Evolutionary conservation across 2,797 vertebrate genomes (phyloP).

Genomic region (Malacoctenus gilli): DNA sequence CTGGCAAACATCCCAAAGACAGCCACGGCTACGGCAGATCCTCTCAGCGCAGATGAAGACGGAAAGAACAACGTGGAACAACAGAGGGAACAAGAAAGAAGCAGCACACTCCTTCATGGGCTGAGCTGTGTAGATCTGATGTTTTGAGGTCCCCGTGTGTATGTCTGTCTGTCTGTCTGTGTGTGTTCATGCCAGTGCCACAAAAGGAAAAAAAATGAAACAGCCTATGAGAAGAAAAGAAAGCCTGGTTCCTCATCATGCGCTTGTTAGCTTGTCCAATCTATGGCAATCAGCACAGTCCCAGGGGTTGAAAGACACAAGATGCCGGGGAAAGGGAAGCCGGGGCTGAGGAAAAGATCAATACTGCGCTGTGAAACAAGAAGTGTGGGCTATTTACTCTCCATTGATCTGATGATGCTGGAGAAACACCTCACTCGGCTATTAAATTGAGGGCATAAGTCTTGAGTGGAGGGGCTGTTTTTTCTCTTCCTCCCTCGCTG

Average conservation of each 20-base stretch:
- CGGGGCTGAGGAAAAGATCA: slow-evolving; percentile 98
- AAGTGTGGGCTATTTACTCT: slow-evolving; percentile 99
- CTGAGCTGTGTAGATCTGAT: slow-evolving; percentile 78
- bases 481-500: slow-evolving; percentile 52
- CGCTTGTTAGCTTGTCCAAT: slow-evolving; percentile 99
- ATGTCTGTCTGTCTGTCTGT: slow-evolving; percentile 80
- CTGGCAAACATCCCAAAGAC: slow-evolving; percentile 64
- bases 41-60: slow-evolving; percentile 74
- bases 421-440: slow-evolving; percentile 98
- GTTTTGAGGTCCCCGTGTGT: slow-evolving; percentile 78
- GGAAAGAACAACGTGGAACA: slow-evolving; percentile 64
- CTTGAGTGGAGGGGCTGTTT: slow-evolving; percentile 81
- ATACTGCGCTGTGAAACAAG: slow-evolving; percentile 98
- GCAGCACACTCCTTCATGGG: slow-evolving; percentile 80
- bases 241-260: slow-evolving; percentile 93
- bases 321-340: slow-evolving; percentile 90
- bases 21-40: slow-evolving; percentile 64
- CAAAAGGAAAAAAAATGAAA: slow-evolving; percentile 80
- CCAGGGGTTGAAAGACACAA: slow-evolving; percentile 97
- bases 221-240: slow-evolving; percentile 83
- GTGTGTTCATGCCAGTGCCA: slow-evolving; percentile 83
- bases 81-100: slow-evolving; percentile 75
- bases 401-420: slow-evolving; percentile 99
- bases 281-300: slow-evolving; percentile 98
- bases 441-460: slow-evolving; percentile 99